Percentiles rank a stretch among this genome's conserved stretches.
Evolutionary conservation across 1,140 invertebrate genomes (phyloP).

Genomic region (Drosophila seguyi): DNA sequence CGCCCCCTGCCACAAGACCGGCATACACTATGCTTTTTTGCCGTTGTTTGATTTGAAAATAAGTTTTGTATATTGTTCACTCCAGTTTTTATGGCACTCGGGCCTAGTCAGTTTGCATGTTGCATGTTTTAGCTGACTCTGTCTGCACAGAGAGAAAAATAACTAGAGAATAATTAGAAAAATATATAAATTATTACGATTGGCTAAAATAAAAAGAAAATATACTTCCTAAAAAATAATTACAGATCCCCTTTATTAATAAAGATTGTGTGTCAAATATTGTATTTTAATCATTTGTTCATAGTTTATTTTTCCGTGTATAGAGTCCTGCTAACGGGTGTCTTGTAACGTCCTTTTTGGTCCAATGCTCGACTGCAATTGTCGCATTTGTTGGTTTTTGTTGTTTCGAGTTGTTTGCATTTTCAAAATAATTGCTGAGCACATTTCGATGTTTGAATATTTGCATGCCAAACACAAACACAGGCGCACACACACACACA

Average conservation of each 20-base stretch:
- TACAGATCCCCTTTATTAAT: rapidly evolving
- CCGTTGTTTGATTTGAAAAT: conserved; percentile 76
- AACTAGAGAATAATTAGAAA: not conserved
- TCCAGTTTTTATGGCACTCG: conserved; percentile 60
- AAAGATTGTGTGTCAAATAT: not conserved
- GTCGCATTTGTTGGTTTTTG: conserved; percentile 18
- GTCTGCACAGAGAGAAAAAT: conserved; percentile 9
- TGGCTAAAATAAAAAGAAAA: not conserved
- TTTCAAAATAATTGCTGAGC: conserved; percentile 67
- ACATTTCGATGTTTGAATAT: conserved; percentile 57
- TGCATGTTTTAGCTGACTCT: conserved; percentile 25
- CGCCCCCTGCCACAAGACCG: not conserved
- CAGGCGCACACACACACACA: not conserved
- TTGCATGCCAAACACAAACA: conserved; percentile 23
- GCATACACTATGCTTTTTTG: conserved; percentile 14
- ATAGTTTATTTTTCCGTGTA: not conserved
- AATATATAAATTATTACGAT: not conserved
- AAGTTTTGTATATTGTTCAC: conserved; percentile 67
- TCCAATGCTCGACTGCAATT: conserved; percentile 54
- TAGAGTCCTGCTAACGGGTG: conserved; percentile 23
- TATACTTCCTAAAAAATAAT: too few relatives aligned
- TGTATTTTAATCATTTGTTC: not conserved
- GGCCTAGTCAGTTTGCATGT: conserved; percentile 49
- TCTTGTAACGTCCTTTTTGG: conserved; percentile 39
- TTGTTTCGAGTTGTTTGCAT: conserved; percentile 48